Conservation (phyloP, 2,888 invertebrate species). For the Tethea ocularis region DNA sequence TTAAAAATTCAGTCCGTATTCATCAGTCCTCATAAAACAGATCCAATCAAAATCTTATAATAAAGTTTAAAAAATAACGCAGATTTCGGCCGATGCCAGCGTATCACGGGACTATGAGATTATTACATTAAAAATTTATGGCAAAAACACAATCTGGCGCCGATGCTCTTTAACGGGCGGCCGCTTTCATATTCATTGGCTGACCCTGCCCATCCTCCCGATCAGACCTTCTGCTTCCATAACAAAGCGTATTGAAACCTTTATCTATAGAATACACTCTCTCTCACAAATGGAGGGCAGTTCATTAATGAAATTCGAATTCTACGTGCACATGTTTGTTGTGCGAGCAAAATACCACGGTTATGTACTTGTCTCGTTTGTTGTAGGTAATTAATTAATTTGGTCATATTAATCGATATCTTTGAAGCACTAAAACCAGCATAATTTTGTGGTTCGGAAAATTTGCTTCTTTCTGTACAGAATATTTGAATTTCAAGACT, state of each 20-base stretch:
- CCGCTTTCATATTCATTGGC: slow-evolving; percentile 57
- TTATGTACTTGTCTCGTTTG: no score
- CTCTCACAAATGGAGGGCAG: slow-evolving; percentile 25
- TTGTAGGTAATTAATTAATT: no score
- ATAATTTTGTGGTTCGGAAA: no score
- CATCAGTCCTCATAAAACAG: background rate
- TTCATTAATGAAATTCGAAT: slow-evolving; percentile 6
- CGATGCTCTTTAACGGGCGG: slow-evolving; percentile 48
- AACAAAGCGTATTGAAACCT: slow-evolving; percentile 47
- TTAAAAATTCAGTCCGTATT: no score
- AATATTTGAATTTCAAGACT: no score
- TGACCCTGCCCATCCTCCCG: slow-evolving; percentile 14
- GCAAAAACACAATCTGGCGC: slow-evolving; percentile 48
- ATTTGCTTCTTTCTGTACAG: no score
- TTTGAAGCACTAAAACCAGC: no score
- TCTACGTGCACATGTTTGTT: background rate
- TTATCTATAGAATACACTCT: slow-evolving; percentile 38
- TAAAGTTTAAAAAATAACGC: background rate
- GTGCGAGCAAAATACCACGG: background rate
- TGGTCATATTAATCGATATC: no score
- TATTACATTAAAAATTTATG: slow-evolving; percentile 43
- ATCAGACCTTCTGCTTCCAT: slow-evolving; percentile 20
- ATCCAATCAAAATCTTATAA: background rate
- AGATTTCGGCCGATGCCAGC: background rate
- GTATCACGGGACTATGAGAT: slow-evolving; percentile 7